Evolutionary conservation across 2,888 invertebrate genomes (phyloP).

Genomic region (Oxystoma pomonae): DNA sequence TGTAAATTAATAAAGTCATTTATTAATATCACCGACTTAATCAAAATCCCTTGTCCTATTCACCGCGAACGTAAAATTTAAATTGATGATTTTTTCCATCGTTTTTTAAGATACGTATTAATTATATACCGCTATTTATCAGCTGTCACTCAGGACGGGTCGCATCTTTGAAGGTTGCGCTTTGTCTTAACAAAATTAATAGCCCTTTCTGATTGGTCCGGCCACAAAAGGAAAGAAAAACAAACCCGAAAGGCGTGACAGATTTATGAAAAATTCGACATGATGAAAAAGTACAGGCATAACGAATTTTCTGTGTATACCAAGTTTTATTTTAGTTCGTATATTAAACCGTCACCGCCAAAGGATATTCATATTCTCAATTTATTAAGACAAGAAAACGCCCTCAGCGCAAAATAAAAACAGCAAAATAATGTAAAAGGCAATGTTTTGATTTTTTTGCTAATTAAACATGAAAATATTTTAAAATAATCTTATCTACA

Average conservation of each 20-base stretch:
- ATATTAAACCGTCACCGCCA: background rate
- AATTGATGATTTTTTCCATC: background rate
- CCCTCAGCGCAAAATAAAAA: background rate
- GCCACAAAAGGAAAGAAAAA: slow-evolving; percentile 1
- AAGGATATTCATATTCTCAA: background rate
- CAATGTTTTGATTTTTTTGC: too few species aligned
- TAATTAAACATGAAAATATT: too few species aligned
- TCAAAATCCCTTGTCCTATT: background rate
- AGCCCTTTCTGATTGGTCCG: slow-evolving; percentile 17
- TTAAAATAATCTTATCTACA: too few species aligned
- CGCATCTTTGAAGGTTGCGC: slow-evolving; percentile 20
- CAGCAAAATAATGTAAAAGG: too few species aligned
- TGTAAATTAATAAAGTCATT: background rate
- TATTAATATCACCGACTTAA: background rate
- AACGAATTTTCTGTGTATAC: background rate
- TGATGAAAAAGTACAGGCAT: background rate
- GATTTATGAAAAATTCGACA: background rate
- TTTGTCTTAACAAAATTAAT: slow-evolving; percentile 27
- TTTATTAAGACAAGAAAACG: background rate
- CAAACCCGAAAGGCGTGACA: slow-evolving; percentile 3
- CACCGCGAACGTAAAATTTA: background rate
- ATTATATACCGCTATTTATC: slow-evolving; percentile 2
- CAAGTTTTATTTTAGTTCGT: background rate
- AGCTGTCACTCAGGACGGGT: slow-evolving; percentile 12
- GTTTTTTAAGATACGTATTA: slow-evolving; percentile 3